Evolutionary conservation across 1,140 invertebrate species (phyloP), one percentile per base, ranked within the genome.

Genomic region (Leptinotarsa defecta): DNA sequence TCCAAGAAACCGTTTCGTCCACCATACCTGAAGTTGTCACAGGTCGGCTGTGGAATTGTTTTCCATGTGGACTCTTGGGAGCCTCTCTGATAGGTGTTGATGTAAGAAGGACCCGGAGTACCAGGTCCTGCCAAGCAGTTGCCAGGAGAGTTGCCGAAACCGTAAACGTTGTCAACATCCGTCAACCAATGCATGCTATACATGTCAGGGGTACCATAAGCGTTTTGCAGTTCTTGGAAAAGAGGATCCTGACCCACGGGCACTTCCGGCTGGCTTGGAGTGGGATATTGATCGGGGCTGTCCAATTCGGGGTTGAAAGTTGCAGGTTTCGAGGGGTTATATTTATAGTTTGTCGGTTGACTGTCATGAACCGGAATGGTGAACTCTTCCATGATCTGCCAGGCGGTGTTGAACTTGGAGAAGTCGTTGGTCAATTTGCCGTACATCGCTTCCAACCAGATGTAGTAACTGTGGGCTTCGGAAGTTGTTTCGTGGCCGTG

Each of bases 31-130:
- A 77, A 79, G 34, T 57, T 48, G 68, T 79, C 78, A 61, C 78
- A 79, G 63, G 73, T 69, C 4, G 78, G 76, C 62, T 79, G 78
- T 19, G 78, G 78, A 71, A 79, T 67, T 20, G 78, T 79, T 49
- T 73, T 79, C 78, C 78, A 79, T 5, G 77, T 76, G 4, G 78
- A 79, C 74, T 79, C 78, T 62, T 73, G 6, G n/a, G 78, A 70
- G 48, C 78, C 78, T 77, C 78, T 75, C 63, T 79, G 78, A 61
- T 73, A 79, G 70, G 76, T 79, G 78, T 79, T 79, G 67, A 75
- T 74, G 13, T 75, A 48, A 48, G 75, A 77, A n/a, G 76, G 71
- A n/a, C 76, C 75, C 19, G n/a, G 22, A 48, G 67, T 63, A 22
- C 15, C 52, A 64, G 77, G 77, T 67, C 78, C 78, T 20, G 43